These are phyloP conservation scores for Sphinx pinastri DNA, from an alignment of 2,888 invertebrate genomes.

Conservation along the genomic window DNA sequence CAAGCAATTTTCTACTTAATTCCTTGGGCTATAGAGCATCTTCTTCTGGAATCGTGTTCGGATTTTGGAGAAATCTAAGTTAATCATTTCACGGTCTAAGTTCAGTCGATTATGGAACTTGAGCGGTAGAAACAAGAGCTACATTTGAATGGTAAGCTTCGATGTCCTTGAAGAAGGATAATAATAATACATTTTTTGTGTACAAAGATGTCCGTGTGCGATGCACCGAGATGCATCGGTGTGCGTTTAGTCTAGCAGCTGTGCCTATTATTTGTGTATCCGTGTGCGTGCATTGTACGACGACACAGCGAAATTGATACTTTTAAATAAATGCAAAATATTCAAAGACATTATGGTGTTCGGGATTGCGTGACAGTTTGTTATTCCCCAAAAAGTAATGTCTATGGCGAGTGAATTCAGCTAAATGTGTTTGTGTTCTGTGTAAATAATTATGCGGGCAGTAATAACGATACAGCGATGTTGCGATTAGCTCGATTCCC, in stretches of 20 bases:
- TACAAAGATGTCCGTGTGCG: conserved; percentile 72
- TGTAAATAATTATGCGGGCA: conserved; percentile 63
- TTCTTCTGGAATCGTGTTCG: background rate
- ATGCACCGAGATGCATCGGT: conserved; percentile 69
- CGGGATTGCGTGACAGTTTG: conserved; percentile 67
- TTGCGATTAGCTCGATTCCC: conserved; percentile 58
- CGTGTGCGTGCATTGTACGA: conserved; percentile 66
- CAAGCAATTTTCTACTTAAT: conserved; percentile 46
- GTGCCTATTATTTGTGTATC: conserved; percentile 74
- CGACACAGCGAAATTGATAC: conserved; percentile 58
- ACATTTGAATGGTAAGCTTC: conserved; percentile 41
- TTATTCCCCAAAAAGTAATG: conserved; percentile 64
- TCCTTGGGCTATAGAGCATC: background rate
- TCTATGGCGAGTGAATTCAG: conserved; percentile 49
- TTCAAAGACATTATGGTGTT: conserved; percentile 58
- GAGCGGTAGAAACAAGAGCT: conserved; percentile 38
- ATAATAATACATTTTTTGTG: conserved; percentile 82
- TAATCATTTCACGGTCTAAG: conserved; percentile 61
- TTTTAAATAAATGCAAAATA: conserved; percentile 47
- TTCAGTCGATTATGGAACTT: conserved; percentile 37
- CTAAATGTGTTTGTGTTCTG: conserved; percentile 62
- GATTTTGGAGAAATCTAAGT: conserved; percentile 71
- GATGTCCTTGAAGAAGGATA: conserved; percentile 70
- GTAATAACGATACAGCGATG: conserved; percentile 58
- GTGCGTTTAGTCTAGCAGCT: conserved; percentile 76